Conservation (phyloP, 2,113 vertebrate genomes). For the Anguilla rostrata region DNA sequence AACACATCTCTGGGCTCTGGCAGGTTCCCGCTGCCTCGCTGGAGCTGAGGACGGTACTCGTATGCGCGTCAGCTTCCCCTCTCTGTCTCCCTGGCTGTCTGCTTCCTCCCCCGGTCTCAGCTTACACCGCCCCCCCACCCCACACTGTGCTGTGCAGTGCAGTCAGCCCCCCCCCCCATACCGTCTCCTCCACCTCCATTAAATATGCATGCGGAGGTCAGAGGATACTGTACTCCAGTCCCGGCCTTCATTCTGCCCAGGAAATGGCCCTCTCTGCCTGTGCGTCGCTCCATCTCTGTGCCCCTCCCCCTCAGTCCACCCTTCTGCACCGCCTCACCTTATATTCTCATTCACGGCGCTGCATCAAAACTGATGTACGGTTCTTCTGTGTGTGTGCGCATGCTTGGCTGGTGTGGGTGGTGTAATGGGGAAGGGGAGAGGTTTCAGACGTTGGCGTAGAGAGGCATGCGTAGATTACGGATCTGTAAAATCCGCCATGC, state of each 20-base stretch:
- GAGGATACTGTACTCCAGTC: constrained; percentile 26
- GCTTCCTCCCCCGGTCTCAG: constrained; percentile 38
- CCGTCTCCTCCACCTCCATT: constrained; percentile 39
- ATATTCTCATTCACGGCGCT: not conserved
- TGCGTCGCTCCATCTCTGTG: not conserved
- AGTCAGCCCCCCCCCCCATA: constrained; percentile 24
- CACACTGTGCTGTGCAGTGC: constrained; percentile 30
- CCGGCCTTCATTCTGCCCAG: not conserved
- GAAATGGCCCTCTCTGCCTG: constrained; percentile 4
- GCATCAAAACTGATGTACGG: not conserved
- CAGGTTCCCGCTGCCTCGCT: not conserved
- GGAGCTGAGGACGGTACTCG: not conserved
- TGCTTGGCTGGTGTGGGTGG: too few species aligned
- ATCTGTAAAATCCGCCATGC: not conserved
- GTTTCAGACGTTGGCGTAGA: too few species aligned
- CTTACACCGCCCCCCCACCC: constrained; percentile 36
- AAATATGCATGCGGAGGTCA: constrained; percentile 42
- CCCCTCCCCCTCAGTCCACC: constrained; percentile 37
- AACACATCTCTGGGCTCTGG: not conserved
- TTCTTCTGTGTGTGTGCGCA: not conserved
- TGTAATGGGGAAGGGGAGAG: too few species aligned
- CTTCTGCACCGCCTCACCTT: not conserved
- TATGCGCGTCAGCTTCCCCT: not conserved
- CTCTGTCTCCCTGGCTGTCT: not conserved
- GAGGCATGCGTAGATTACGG: not conserved